Percentiles rank a stretch among this genome's conserved stretches.
Evolutionary conservation across 2,888 invertebrate species (phyloP).

Genomic region (Drosophila niveifrons): DNA sequence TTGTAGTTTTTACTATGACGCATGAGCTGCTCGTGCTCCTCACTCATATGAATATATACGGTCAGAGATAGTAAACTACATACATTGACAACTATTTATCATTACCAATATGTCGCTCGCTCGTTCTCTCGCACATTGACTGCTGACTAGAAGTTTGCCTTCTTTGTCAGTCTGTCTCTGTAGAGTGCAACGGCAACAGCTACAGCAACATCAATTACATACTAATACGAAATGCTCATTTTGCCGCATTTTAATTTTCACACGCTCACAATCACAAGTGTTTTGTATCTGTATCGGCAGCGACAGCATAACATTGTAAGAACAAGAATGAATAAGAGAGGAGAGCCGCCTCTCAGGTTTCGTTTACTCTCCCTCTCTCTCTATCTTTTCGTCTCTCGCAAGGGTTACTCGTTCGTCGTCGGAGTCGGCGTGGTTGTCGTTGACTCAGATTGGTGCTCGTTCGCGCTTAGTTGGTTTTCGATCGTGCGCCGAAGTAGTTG

Average conservation of each 20-base stretch:
- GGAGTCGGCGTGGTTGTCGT: conserved; percentile 8
- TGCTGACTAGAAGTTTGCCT: conserved; percentile 24
- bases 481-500: conserved; percentile 78
- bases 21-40: conserved; percentile 44
- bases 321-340: conserved; percentile 2
- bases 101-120: conserved; percentile 49
- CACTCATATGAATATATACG: conserved; percentile 10
- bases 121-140: conserved; percentile 47
- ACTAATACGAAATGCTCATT: conserved; percentile 78
- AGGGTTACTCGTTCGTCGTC: conserved; percentile 17
- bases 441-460: conserved; percentile 29
- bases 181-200: conserved; percentile 36
- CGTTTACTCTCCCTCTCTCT: not conserved
- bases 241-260: conserved; percentile 78
- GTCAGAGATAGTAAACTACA: conserved; percentile 12
- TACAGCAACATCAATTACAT: conserved; percentile 63
- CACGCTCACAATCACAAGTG: conserved; percentile 77
- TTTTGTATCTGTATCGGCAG: conserved; percentile 34
- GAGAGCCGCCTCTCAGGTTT: conserved; percentile 10
- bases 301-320: conserved; percentile 19
- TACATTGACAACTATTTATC: conserved; percentile 47
- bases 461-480: conserved; percentile 71
- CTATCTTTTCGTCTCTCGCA: not conserved
- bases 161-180: conserved; percentile 35
- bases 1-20: conserved; percentile 69